Evolutionary conservation across 2,113 vertebrate genomes (phyloP).

Genomic region (Saccopteryx bilineata): DNA sequence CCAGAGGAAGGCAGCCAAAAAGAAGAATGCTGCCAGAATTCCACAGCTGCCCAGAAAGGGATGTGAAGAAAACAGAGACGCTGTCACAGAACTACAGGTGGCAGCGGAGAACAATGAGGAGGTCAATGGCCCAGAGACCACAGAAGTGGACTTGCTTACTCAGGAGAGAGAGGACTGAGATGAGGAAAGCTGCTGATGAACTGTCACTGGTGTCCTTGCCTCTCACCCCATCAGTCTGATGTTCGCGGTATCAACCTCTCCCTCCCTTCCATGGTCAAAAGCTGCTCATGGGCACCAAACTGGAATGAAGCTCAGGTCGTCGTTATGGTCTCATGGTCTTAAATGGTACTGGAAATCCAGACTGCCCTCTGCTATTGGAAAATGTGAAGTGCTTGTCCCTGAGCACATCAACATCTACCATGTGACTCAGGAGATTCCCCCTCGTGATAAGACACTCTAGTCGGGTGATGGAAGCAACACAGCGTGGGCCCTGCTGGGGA

Average conservation of each 20-base stretch:
- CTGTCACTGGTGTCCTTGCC: conserved; percentile 95
- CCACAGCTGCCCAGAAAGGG: conserved; percentile 92
- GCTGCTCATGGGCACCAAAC: conserved; percentile 95
- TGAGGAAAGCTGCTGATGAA: conserved; percentile 95
- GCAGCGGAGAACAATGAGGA: conserved; percentile 84
- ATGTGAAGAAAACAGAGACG: conserved; percentile 89
- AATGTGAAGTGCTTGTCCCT: conserved; percentile 96
- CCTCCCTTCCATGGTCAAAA: conserved; percentile 97
- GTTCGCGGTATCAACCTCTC: conserved; percentile 97
- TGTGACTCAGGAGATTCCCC: conserved; percentile 96
- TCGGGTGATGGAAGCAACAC: conserved; percentile 99
- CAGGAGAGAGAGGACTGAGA: conserved; percentile 96
- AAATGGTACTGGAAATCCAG: conserved; percentile 98
- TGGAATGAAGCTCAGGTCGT: conserved; percentile 96
- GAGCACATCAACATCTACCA: conserved; percentile 99
- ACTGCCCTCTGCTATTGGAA: conserved; percentile 95
- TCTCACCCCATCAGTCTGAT: conserved; percentile 98
- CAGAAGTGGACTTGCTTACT: conserved; percentile 91
- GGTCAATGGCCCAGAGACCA: conserved; percentile 88
- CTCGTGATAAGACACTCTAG: conserved; percentile 96
- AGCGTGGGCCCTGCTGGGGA: conserved; percentile 95
- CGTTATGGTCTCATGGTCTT: conserved; percentile 97
- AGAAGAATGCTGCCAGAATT: conserved; percentile 96
- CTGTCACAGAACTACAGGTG: conserved; percentile 74
- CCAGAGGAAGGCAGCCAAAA: conserved; percentile 98